These are phyloP conservation scores for Platichthys stellatus DNA, from an alignment of 2,113 vertebrate genomes.

Conservation along the genomic window DNA sequence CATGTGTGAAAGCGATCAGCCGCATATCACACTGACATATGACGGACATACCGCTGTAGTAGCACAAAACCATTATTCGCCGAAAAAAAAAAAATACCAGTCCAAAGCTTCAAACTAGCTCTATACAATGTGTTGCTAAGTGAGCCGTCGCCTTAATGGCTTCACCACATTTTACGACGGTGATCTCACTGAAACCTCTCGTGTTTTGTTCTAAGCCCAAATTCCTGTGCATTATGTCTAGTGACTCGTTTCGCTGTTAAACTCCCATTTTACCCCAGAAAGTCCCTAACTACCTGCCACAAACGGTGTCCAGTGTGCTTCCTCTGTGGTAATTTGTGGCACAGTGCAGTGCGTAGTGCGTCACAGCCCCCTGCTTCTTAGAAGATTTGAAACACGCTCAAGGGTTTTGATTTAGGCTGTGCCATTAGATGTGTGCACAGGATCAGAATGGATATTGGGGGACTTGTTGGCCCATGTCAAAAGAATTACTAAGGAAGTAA, in stretches of 20 bases:
- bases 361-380: constrained; percentile 39
- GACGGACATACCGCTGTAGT: not conserved
- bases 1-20: constrained; percentile 15
- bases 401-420: constrained; percentile 19
- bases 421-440: constrained; percentile 29
- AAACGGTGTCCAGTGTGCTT: constrained; percentile 50
- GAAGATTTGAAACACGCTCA: constrained; percentile 27
- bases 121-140: constrained; percentile 26
- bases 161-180: constrained; percentile 59
- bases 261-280: constrained; percentile 43
- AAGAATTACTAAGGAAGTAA: constrained; percentile 35
- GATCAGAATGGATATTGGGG: constrained; percentile 29
- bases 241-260: constrained; percentile 39
- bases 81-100: not conserved
- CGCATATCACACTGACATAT: not conserved
- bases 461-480: constrained; percentile 21
- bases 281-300: constrained; percentile 36
- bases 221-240: constrained; percentile 30
- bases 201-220: constrained; percentile 42
- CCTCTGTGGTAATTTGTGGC: constrained; percentile 16
- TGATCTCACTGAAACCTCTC: constrained; percentile 56
- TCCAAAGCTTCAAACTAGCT: constrained; percentile 18
- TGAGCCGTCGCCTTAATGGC: constrained; percentile 22
- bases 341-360: not conserved
- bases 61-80: constrained; percentile 8